Evolutionary conservation across 2,113 vertebrate species (phyloP).

Genomic region (Henicopernis longicauda): DNA sequence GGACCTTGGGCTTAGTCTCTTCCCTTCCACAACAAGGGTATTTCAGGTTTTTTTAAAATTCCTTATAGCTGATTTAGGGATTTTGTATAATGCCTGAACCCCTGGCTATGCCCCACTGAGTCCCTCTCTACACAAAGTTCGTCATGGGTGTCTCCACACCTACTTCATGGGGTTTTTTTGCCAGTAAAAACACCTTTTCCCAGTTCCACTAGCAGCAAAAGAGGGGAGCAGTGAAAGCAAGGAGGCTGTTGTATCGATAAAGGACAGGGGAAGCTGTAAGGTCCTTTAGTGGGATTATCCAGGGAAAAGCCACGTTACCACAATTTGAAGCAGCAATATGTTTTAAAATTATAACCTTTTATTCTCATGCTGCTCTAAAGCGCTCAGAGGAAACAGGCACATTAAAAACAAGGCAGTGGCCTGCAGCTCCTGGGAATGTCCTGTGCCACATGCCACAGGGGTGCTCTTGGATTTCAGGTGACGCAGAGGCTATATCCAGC

Average conservation of each 20-base stretch:
- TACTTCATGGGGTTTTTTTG: accelerated
- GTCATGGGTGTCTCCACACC: neutral
- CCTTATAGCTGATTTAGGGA: neutral
- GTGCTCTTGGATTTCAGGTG: constrained; percentile 26
- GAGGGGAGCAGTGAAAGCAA: neutral
- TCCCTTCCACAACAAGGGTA: neutral
- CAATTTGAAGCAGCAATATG: neutral
- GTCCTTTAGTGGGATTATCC: neutral
- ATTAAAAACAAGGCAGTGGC: neutral
- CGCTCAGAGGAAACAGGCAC: neutral
- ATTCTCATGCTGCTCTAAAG: neutral
- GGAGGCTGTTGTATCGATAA: neutral
- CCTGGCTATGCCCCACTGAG: neutral
- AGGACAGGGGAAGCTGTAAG: neutral
- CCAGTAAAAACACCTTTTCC: neutral
- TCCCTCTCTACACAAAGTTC: neutral
- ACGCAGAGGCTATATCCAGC: neutral
- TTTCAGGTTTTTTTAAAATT: neutral
- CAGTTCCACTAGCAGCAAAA: neutral
- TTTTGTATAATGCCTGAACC: neutral
- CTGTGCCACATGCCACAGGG: neutral
- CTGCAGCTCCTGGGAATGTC: neutral
- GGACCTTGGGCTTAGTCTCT: neutral
- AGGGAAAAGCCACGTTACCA: neutral
- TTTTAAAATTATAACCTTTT: neutral